Conservation (phyloP, 2,797 vertebrate genomes). For the Spea hammondii region DNA sequence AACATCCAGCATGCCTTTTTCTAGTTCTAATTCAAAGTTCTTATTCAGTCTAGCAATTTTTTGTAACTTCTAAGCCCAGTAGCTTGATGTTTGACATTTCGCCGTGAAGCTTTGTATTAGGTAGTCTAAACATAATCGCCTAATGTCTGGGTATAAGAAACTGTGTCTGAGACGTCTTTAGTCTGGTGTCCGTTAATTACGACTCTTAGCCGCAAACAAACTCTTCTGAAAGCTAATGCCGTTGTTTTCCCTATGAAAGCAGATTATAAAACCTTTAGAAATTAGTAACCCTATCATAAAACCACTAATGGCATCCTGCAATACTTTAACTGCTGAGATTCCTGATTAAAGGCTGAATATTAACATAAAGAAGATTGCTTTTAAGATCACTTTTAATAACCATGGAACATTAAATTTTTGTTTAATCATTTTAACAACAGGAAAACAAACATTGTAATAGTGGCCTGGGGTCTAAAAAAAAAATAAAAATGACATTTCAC, state of each 20-base stretch:
- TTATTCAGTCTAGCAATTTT: no score
- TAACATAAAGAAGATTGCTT: constrained; percentile 47
- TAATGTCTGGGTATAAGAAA: background rate
- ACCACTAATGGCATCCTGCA: constrained; percentile 40
- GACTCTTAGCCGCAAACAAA: constrained; percentile 37
- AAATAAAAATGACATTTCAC: background rate
- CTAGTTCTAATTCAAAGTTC: no score
- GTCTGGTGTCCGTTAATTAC: constrained; percentile 28
- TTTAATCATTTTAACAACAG: constrained; percentile 54
- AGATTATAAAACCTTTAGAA: constrained; percentile 47
- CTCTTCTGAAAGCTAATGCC: constrained; percentile 38
- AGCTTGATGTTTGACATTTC: no score
- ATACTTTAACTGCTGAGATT: constrained; percentile 42
- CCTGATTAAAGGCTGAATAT: constrained; percentile 19
- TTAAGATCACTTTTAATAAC: constrained; percentile 39
- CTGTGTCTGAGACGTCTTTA: constrained; percentile 3
- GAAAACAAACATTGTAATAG: constrained; percentile 38
- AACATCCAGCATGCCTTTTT: no score
- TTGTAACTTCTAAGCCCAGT: no score
- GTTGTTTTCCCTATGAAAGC: constrained; percentile 37
- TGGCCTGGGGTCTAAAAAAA: constrained; percentile 28
- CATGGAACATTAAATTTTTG: constrained; percentile 50
- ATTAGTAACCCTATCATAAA: constrained; percentile 38
- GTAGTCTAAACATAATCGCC: background rate
- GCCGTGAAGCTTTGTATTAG: no score